Conservation (phyloP, 2,113 vertebrate species). For the Scomber colias region DNA sequence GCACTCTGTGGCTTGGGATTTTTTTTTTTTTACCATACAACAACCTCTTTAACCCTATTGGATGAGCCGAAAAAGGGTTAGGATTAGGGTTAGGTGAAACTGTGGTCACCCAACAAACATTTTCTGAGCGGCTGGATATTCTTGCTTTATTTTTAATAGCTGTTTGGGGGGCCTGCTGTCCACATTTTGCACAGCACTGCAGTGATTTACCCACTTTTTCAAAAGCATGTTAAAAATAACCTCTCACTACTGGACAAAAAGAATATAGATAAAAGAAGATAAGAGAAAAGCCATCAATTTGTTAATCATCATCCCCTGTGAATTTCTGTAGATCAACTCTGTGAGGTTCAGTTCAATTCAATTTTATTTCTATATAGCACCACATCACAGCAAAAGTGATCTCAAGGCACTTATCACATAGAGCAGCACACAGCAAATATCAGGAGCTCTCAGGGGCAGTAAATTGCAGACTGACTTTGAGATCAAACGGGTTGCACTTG, state of each 20-base stretch:
- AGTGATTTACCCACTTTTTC: not conserved
- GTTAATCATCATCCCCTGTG: no score
- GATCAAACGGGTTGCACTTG: slow-evolving; percentile 27
- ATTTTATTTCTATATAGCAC: no score
- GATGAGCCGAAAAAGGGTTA: no score
- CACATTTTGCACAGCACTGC: not conserved
- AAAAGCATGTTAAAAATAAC: not conserved
- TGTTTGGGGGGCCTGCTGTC: not conserved
- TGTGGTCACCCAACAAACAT: no score
- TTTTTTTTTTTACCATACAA: no score
- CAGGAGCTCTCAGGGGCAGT: not conserved
- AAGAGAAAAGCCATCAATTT: not conserved
- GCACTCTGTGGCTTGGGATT: no score
- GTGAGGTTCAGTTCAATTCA: not conserved
- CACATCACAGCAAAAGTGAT: no score
- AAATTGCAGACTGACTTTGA: slow-evolving; percentile 13
- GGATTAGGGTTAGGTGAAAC: no score
- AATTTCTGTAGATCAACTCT: not conserved
- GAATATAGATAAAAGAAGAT: not conserved
- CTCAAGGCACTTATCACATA: not conserved
- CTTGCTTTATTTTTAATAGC: no score
- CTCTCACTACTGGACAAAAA: not conserved
- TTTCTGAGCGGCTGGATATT: no score
- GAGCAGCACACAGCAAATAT: slow-evolving; percentile 3
- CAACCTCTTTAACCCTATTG: no score